phyloP scores from a whole-genome alignment of 2,888 invertebrate genomes.

The Drosophila falleni region DNA sequence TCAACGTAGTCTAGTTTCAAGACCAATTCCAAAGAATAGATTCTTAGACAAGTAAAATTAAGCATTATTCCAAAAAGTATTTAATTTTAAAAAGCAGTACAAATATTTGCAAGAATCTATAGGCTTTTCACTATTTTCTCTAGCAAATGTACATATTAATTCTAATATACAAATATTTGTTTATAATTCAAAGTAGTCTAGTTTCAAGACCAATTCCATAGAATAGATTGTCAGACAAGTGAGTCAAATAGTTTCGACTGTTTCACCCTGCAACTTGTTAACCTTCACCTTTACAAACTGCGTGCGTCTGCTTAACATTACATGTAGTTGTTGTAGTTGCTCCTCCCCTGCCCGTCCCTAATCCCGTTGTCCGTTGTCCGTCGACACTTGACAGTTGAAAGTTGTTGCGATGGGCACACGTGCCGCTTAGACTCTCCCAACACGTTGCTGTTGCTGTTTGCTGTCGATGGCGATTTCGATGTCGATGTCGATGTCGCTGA shows the following conservation, averaged over 20 bases:
- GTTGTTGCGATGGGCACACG: constrained; percentile 40
- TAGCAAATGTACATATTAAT: no score
- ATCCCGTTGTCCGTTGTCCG: constrained; percentile 5
- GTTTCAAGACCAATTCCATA: constrained; percentile 7
- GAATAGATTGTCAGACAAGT: constrained; percentile 35
- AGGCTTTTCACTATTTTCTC: no score
- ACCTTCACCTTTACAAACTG: constrained; percentile 51
- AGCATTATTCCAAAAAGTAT: no score
- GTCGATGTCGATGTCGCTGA: constrained; percentile 14
- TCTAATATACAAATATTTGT: no score
- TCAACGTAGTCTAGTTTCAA: no score
- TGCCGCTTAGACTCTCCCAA: constrained; percentile 54
- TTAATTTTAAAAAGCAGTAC: no score
- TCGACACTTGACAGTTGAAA: constrained; percentile 1
- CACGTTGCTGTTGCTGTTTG: constrained; percentile 31
- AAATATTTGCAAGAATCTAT: no score
- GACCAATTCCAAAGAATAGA: constrained; percentile 23
- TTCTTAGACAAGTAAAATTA: constrained; percentile 34
- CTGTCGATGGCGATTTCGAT: not conserved
- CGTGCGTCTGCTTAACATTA: constrained; percentile 4
- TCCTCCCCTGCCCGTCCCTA: not conserved
- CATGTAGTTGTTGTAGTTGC: constrained; percentile 9
- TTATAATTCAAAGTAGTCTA: no score
- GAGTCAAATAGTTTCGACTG: constrained; percentile 34
- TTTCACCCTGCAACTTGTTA: constrained; percentile 53